Conservation (phyloP, 2,888 invertebrate species). For the Stomorhina lunata region DNA sequence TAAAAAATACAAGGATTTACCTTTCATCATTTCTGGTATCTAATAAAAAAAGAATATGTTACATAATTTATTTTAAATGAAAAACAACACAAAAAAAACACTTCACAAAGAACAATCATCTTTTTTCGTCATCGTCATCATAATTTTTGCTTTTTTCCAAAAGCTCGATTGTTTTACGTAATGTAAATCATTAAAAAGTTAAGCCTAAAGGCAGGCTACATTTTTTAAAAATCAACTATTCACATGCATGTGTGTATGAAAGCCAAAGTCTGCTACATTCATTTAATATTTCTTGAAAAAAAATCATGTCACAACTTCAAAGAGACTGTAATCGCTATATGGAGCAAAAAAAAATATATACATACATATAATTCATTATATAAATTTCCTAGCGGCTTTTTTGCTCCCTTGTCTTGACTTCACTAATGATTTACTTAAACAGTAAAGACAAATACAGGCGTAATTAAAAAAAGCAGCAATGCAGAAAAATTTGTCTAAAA, state of each 20-base stretch:
- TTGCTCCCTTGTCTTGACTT: background rate
- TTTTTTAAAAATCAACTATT: background rate
- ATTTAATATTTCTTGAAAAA: background rate
- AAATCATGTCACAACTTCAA: conserved; percentile 21
- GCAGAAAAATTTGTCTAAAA: background rate
- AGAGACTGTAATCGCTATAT: conserved; percentile 34
- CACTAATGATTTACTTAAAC: conserved; percentile 56
- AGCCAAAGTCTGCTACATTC: background rate
- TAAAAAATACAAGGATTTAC: too few relatives aligned
- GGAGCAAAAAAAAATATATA: too few relatives aligned
- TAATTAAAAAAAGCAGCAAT: conserved; percentile 33
- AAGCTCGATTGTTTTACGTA: conserved; percentile 26
- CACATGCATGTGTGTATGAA: background rate
- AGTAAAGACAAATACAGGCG: conserved; percentile 29
- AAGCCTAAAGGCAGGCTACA: conserved; percentile 44
- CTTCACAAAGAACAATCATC: conserved; percentile 11
- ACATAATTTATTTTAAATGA: background rate
- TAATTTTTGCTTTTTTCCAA: conserved; percentile 46
- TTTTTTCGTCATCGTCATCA: background rate
- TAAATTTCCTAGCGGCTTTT: background rate
- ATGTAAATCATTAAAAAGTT: conserved; percentile 56
- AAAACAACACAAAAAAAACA: conserved; percentile 15
- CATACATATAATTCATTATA: conserved; percentile 24
- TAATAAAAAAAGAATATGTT: too few relatives aligned
- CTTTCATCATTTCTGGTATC: too few relatives aligned